Evolutionary conservation across 2,113 vertebrate species (phyloP).

Genomic region (Coptodon bakossiorum): DNA sequence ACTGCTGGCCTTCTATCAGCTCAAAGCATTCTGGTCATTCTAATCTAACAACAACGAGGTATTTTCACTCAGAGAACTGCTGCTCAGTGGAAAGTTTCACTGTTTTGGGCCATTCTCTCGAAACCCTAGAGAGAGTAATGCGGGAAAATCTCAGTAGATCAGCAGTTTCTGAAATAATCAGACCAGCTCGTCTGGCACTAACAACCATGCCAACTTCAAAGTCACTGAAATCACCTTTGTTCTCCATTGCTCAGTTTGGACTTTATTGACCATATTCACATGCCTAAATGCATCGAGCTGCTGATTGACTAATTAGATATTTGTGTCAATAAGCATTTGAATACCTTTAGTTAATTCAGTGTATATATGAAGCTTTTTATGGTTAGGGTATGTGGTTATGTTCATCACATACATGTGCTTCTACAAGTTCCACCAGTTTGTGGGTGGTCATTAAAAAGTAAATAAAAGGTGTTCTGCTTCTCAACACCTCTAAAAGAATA

Average conservation of each 20-base stretch:
- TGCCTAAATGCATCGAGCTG: background rate
- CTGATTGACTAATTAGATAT: background rate
- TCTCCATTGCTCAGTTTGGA: background rate
- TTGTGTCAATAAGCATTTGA: background rate
- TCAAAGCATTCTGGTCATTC: background rate
- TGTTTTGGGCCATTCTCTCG: background rate
- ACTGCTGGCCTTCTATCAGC: background rate
- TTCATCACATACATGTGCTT: background rate
- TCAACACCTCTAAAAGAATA: background rate
- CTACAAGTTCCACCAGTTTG: background rate
- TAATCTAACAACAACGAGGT: background rate
- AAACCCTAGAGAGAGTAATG: background rate
- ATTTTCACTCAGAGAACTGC: background rate
- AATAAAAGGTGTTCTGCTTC: background rate
- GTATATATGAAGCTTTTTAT: background rate
- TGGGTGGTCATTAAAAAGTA: background rate
- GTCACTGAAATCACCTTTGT: background rate
- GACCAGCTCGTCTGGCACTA: background rate
- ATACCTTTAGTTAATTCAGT: background rate
- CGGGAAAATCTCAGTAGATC: background rate
- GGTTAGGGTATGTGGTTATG: background rate
- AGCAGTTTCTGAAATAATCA: background rate
- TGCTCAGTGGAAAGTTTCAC: background rate
- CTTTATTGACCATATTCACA: background rate
- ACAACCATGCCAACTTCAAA: background rate